Base-by-base conservation (phyloP, 2,888 invertebrate species). In the Thereva unica region DNA sequence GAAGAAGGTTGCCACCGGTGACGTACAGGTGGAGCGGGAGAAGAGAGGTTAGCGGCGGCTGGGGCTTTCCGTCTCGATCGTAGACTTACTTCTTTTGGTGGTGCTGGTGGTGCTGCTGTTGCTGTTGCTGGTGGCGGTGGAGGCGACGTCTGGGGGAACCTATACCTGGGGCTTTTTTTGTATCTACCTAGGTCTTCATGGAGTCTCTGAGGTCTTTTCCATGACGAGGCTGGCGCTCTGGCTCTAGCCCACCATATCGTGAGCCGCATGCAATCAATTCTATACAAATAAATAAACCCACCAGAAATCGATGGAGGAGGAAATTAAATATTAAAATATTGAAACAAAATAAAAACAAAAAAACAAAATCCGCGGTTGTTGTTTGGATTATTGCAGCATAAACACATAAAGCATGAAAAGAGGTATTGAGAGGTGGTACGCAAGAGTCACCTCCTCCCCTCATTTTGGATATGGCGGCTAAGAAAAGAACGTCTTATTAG, bases 1-100 rank as follows among this genome's bases (percentile, higher is more conserved):
- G 7, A 64, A 64, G 64, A 64, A 64, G 64, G 64, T 64, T 64
- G 64, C 37, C 45, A 23, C 23, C 2, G 23, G 23, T 23, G 23
- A 23, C 23, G 23, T 23, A 23, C 23, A 23, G 23, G 23, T 23
- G 2, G 23, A 23, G 23, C 23, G 23, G 23, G 23, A 23, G 23
- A 23, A 23, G 23, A 23, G 23, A 23, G 9, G n/a, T 4, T 8
- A 2, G 10, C n/a, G 5, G 10, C n/a, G 5, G 45, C 45, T 23
- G 23, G 23, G 23, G 23, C 23, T 23, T 23, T 23, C 23, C 23
- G 23, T 23, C 23, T 23, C 23, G 23, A 23, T 23, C 23, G 23
- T 23, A 23, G 23, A 23, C 23, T 23, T 23, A 23, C 23, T 23
- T 23, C 23, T 23, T 23, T 23, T 23, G 23, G 23, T 23, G 23